Base-by-base conservation (phyloP, 2,113 vertebrate species). In the Cnemophilus loriae region DNA sequence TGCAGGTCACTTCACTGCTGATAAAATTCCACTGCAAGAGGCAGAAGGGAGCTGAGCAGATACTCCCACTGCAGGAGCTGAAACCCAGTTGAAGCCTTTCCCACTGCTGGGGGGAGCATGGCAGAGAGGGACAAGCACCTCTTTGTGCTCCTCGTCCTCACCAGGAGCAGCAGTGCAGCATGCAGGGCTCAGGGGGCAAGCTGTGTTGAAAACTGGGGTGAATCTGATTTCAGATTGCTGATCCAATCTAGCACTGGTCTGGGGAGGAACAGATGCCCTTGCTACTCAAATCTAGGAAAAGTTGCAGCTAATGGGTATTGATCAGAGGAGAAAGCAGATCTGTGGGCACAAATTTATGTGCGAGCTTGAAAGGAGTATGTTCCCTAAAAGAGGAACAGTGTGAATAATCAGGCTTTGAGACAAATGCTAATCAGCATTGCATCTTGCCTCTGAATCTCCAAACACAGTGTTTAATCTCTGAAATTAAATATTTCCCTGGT, bases 401-500 rank as follows among this genome's bases (percentile, higher is more conserved):
- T 82, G 93, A 95, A 93, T 94, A 94, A 91, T 87, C 60, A 80
- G 59, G 59, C 71, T 79, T 59, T 83, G 79, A 84, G 83, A 81
- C 55, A 60, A 93, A 73, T 73, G 91, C 70, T 93, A 76, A 90
- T 94, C 71, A 91, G 78, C 52, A 47, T 57, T 80, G 42, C 61
- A 49, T 89, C 83, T 79, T 91, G 67, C 81, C 55, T 82, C 70
- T 85, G 84, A 87, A 49, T 73, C 78, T 85, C 82, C 87, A 83
- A 77, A 79, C 56, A 65, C 27, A 50, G 46, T 56, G 42, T 79
- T 96, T 87, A 85, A 94, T 93, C 82, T 86, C 87, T 77, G 71
- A 87, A 95, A 95, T 89, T 79, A 94, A 87, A 32, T 61, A 93
- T 91, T 73, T 91, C 95, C 70, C 91, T 55, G 47, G 67, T 76